Percentiles rank a stretch among this genome's conserved stretches.
Evolutionary conservation across 2,113 vertebrate species (phyloP).

Genomic region (Melanerpes formicivorus): DNA sequence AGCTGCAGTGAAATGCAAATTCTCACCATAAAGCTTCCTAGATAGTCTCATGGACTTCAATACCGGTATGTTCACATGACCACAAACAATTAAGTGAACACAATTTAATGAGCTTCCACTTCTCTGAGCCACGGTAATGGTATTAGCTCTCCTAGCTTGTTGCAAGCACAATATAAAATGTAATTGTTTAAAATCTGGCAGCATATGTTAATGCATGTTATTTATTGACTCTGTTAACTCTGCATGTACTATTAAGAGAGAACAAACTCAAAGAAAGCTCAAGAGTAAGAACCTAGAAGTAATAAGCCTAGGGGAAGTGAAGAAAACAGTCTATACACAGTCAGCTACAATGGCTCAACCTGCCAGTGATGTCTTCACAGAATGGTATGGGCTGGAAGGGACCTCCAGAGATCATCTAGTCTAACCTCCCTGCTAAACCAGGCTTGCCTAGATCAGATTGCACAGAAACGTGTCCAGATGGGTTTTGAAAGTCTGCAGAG

Average conservation of each 20-base stretch:
- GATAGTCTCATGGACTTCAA: neutral
- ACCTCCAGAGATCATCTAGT: too few relatives aligned
- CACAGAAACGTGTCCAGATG: too few relatives aligned
- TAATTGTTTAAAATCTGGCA: neutral
- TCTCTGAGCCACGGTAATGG: neutral
- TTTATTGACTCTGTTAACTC: neutral
- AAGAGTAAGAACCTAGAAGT: neutral
- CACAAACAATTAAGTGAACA: neutral
- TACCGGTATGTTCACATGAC: neutral
- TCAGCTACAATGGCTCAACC: neutral
- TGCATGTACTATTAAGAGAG: neutral
- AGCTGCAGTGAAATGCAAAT: neutral
- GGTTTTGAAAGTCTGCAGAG: too few relatives aligned
- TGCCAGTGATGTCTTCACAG: fast-evolving
- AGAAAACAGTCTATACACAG: neutral
- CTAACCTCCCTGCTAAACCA: too few relatives aligned
- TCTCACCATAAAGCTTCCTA: neutral
- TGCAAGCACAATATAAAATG: neutral
- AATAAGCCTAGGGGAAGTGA: neutral
- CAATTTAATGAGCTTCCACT: neutral
- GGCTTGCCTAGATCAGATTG: too few relatives aligned
- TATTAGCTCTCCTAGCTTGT: neutral
- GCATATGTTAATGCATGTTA: neutral
- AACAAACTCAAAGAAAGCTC: neutral
- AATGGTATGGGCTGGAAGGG: too few relatives aligned